phyloP scores from a whole-genome alignment of 2,888 invertebrate species.

The Lasioglossum morio region DNA sequence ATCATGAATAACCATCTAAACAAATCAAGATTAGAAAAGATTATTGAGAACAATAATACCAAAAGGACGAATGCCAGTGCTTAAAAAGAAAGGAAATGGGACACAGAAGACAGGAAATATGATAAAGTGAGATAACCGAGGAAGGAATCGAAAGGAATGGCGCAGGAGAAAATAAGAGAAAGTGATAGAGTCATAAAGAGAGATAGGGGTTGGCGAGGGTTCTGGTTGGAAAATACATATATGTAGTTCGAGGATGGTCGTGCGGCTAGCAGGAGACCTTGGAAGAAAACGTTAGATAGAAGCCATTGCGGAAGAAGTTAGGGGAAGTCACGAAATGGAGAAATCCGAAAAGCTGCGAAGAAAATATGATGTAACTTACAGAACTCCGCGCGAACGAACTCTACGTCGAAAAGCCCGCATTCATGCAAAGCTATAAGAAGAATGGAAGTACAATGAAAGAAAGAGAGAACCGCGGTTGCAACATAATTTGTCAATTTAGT shows the following conservation, averaged over 20 bases:
- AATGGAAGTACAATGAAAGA: neutral
- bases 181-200: neutral
- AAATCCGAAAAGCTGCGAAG: neutral
- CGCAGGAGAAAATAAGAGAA: neutral
- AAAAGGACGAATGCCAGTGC: neutral
- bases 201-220: slow-evolving; percentile 5
- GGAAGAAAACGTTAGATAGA: neutral
- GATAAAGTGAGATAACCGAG: neutral
- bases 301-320: neutral
- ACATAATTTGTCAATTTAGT: neutral
- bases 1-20: neutral
- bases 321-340: slow-evolving; percentile 1
- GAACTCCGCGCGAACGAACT: neutral
- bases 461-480: neutral
- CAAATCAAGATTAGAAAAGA: neutral
- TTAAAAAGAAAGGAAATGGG: neutral
- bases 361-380: neutral
- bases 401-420: neutral
- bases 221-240: slow-evolving; percentile 1
- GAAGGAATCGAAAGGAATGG: neutral
- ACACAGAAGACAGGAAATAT: neutral
- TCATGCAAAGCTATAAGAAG: neutral
- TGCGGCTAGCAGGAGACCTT: neutral
- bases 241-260: neutral
- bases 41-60: neutral